A percentile compares a stretch with the other conserved stretches of the same genome.
Conservation (phyloP, 1,140 invertebrate species). For the Psix sp. region DNA sequence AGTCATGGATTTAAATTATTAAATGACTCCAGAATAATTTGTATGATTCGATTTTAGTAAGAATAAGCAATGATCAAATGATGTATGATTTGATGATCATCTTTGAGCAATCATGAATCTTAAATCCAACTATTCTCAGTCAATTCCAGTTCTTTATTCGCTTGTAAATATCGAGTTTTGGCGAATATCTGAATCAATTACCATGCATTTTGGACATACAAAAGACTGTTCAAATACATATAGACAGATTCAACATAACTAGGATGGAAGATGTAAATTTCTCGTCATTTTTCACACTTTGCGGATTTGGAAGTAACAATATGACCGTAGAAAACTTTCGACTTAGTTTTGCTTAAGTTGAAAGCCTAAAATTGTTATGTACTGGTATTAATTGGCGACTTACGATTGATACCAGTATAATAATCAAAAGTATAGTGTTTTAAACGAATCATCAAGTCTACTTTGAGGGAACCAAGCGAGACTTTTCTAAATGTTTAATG, state of each 20-base stretch:
- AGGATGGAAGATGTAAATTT: constrained; percentile 29
- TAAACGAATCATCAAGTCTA: constrained; percentile 15
- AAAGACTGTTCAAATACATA: constrained; percentile 68
- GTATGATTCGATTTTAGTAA: too few species aligned
- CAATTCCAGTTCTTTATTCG: too few species aligned
- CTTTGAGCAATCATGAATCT: too few species aligned
- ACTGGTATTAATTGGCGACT: constrained; percentile 26
- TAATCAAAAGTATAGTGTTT: constrained; percentile 3
- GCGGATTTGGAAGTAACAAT: constrained; percentile 15
- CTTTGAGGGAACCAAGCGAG: background rate
- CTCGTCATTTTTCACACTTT: constrained; percentile 41
- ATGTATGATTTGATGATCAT: too few species aligned
- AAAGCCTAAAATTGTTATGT: constrained; percentile 28
- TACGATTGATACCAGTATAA: constrained; percentile 15
- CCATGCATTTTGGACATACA: constrained; percentile 63
- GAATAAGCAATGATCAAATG: too few species aligned
- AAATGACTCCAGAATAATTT: too few species aligned
- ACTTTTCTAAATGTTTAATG: constrained; percentile 36
- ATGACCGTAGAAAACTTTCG: constrained; percentile 12
- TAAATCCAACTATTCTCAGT: too few species aligned
- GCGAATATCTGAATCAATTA: constrained; percentile 59
- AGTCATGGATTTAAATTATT: too few species aligned
- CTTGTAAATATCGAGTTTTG: constrained; percentile 32
- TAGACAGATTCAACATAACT: constrained; percentile 59
- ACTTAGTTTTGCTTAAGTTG: constrained; percentile 19